Evolutionary conservation across 2,888 invertebrate species (phyloP).

Genomic region (Agrotis segetum): DNA sequence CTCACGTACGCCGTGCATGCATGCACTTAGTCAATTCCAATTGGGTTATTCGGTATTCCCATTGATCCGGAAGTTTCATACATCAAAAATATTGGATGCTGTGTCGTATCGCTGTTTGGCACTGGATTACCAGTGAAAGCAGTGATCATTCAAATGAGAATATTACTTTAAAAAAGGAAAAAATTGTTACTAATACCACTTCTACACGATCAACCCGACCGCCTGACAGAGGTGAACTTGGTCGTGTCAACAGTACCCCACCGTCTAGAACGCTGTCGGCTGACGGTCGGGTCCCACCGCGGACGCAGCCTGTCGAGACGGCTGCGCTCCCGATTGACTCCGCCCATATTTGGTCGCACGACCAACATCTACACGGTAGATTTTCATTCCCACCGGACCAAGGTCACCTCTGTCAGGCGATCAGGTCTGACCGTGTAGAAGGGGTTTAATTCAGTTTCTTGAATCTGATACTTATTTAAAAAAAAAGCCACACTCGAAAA

Average conservation of each 20-base stretch:
- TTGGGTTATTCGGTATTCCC: constrained; percentile 68
- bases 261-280: too few species aligned
- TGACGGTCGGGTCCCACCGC: too few species aligned
- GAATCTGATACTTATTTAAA: not conserved
- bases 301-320: too few species aligned
- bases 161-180: constrained; percentile 8
- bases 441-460: constrained; percentile 30
- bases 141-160: constrained; percentile 29
- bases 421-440: too few species aligned
- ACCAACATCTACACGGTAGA: too few species aligned
- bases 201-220: too few species aligned
- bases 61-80: constrained; percentile 53
- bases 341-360: too few species aligned
- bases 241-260: too few species aligned
- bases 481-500: not conserved
- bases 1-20: constrained; percentile 77
- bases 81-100: constrained; percentile 47
- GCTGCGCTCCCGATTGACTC: too few species aligned
- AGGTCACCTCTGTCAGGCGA: too few species aligned
- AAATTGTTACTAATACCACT: constrained; percentile 13
- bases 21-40: constrained; percentile 72
- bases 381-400: too few species aligned
- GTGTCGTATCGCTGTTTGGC: constrained; percentile 19
- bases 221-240: too few species aligned
- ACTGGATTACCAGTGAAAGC: constrained; percentile 13